phyloP scores from a whole-genome alignment of 2,113 vertebrate genomes.

The Thamnaconus septentrionalis region DNA sequence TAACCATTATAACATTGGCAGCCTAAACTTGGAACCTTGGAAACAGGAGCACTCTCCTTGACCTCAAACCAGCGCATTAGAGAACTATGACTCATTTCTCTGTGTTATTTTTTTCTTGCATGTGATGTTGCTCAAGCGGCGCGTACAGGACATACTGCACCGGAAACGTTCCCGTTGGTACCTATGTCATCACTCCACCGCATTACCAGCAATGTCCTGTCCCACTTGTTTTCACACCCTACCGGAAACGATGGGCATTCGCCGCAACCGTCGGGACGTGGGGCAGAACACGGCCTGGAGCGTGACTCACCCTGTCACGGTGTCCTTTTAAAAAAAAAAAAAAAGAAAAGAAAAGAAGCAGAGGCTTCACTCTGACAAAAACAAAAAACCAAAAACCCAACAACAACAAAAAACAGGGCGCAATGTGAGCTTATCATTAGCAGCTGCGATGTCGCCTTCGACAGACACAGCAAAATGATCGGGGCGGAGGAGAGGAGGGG shows the following conservation, averaged over 20 bases:
- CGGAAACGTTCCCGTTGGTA: constrained; percentile 8
- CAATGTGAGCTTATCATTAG: constrained; percentile 52
- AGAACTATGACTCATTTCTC: constrained; percentile 35
- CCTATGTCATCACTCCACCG: constrained; percentile 8
- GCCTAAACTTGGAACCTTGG: background rate
- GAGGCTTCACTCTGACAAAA: constrained; percentile 5
- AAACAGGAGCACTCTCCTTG: too few species aligned
- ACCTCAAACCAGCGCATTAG: too few species aligned
- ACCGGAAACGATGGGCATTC: constrained; percentile 29
- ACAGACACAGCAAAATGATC: background rate
- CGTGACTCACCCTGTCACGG: constrained; percentile 54
- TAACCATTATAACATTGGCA: too few species aligned
- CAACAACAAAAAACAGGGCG: constrained; percentile 11
- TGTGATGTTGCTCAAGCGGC: constrained; percentile 24
- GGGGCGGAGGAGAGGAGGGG: background rate
- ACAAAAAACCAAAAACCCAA: too few species aligned
- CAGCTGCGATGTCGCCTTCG: constrained; percentile 41
- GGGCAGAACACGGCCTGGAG: constrained; percentile 38
- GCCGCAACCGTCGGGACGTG: constrained; percentile 22
- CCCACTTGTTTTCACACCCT: constrained; percentile 23
- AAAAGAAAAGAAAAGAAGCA: too few species aligned
- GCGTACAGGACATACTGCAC: constrained; percentile 11
- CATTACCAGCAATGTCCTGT: constrained; percentile 19
- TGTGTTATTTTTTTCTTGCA: background rate
- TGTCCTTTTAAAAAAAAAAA: background rate